phyloP scores from a whole-genome alignment of 92 coral and sea anemone species.

The Desmophyllum pertusum region DNA sequence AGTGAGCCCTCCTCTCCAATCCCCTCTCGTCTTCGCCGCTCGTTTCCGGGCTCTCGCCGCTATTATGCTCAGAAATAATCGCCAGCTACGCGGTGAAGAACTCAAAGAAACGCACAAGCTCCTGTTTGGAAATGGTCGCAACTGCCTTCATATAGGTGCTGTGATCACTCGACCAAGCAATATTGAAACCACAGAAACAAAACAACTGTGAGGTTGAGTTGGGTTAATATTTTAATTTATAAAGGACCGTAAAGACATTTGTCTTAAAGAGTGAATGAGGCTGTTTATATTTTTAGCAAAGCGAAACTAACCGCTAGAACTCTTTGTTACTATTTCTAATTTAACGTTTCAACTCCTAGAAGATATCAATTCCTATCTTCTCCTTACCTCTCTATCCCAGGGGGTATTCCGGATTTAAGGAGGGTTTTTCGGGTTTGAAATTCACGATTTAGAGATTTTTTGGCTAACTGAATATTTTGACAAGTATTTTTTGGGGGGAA shows the following conservation, averaged over 20 bases:
- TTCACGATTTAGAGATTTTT: not conserved
- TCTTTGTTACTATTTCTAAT: not conserved
- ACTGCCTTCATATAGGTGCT: not conserved
- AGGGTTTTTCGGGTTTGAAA: not conserved
- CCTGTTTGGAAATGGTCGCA: not conserved
- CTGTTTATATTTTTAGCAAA: not conserved
- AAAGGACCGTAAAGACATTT: too few relatives aligned
- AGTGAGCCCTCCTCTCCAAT: not conserved
- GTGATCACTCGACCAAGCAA: not conserved
- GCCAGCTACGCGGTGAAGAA: not conserved
- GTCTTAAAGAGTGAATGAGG: not conserved
- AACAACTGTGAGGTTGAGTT: not conserved
- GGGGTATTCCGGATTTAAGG: not conserved
- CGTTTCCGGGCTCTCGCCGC: not conserved
- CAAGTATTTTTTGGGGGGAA: too few relatives aligned
- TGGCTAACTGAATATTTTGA: not conserved
- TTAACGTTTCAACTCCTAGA: not conserved
- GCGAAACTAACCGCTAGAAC: not conserved
- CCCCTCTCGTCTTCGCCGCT: not conserved
- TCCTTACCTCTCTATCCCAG: not conserved
- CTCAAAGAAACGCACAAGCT: not conserved
- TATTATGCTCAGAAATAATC: too few relatives aligned
- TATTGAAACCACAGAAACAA: not conserved
- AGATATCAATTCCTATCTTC: too few relatives aligned
- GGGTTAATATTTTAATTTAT: not conserved